phyloP scores from a whole-genome alignment of 2,888 invertebrate genomes.

The Allolobophora icterica region DNA sequence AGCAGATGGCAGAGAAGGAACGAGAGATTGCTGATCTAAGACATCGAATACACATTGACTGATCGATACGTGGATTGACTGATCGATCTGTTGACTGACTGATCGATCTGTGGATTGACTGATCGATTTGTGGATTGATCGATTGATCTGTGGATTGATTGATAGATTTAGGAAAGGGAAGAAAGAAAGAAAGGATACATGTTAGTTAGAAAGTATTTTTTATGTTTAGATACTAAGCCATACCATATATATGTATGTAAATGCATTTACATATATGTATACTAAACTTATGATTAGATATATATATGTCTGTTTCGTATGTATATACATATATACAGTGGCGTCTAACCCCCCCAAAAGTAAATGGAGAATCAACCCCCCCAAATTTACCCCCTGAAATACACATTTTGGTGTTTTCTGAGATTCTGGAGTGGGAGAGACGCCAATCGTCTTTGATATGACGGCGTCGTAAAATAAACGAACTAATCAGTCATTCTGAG shows the following conservation, averaged over 20 bases:
- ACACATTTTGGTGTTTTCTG: no score
- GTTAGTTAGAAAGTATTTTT: background rate
- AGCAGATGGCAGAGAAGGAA: constrained; percentile 29
- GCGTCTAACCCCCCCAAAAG: no score
- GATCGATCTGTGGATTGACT: background rate
- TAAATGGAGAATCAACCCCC: no score
- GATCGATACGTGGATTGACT: background rate
- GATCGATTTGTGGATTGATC: background rate
- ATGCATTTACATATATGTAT: no score
- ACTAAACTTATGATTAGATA: background rate
- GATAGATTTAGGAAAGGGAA: background rate
- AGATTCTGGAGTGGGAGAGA: no score
- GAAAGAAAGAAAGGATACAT: background rate
- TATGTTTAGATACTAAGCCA: background rate
- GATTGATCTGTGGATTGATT: no score
- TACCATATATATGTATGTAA: background rate
- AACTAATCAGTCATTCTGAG: no score
- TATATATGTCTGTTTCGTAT: background rate
- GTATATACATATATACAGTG: no score
- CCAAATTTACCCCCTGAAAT: no score
- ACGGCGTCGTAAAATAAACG: no score
- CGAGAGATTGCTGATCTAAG: constrained; percentile 25
- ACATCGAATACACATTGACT: constrained; percentile 28
- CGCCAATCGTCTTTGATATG: no score
- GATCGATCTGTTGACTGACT: background rate